Conservation (phyloP, 2,113 vertebrate genomes). For the Poeciliopsis retropinna region DNA sequence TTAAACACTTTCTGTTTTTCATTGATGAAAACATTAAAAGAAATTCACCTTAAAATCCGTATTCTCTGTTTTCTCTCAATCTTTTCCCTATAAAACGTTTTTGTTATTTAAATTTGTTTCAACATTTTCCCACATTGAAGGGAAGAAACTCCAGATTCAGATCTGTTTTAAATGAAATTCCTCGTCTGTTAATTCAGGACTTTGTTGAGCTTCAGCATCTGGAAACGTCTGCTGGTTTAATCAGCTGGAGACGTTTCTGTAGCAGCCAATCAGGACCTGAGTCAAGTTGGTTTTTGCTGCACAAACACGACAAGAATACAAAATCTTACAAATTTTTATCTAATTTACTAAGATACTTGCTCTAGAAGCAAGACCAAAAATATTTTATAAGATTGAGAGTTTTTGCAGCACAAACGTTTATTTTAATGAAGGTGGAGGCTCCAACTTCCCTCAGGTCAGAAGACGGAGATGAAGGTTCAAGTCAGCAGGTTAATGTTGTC, state of each 20-base stretch:
- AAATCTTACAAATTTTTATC: no score
- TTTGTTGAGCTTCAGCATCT: not conserved
- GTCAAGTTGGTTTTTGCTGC: no score
- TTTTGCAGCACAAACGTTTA: no score
- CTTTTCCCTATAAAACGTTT: not conserved
- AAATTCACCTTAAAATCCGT: not conserved
- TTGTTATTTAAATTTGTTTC: not conserved
- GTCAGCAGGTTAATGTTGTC: conserved; percentile 50
- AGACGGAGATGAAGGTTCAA: not conserved
- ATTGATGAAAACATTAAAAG: no score
- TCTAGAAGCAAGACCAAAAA: no score
- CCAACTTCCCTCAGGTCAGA: not conserved
- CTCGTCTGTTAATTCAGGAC: not conserved
- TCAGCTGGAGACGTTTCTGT: no score
- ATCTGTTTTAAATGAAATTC: not conserved
- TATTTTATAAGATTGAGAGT: no score
- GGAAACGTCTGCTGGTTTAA: not conserved
- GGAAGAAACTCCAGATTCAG: not conserved
- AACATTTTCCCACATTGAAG: not conserved
- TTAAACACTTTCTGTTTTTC: not conserved
- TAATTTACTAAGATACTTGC: no score
- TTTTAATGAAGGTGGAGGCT: not conserved
- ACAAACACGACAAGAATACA: no score
- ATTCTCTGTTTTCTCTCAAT: no score
- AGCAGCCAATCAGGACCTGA: no score